A percentile compares a stretch with the other conserved stretches of the same genome.
Evolutionary conservation across 2,888 invertebrate species (phyloP).

Genomic region (Eulithis prunata): DNA sequence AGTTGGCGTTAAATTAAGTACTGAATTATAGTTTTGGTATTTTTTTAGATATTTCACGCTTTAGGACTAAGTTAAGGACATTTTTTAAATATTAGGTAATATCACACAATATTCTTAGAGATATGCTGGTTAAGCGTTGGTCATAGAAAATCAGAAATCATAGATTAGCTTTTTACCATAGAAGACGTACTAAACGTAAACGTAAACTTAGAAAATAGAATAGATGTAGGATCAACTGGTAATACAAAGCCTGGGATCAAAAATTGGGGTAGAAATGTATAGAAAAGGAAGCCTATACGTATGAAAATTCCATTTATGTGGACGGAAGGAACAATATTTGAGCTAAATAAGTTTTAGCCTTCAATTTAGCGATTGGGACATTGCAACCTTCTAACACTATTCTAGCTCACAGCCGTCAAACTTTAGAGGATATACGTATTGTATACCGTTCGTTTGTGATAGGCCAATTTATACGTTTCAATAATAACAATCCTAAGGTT

Average conservation of each 20-base stretch:
- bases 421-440: slow-evolving; percentile 51
- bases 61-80: slow-evolving; percentile 73
- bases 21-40: slow-evolving; percentile 74
- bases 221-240: slow-evolving; percentile 29
- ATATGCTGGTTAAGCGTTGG: slow-evolving; percentile 83
- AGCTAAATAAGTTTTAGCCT: slow-evolving; percentile 63
- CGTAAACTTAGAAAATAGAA: slow-evolving; percentile 46
- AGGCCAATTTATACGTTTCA: slow-evolving; percentile 44
- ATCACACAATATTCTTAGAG: slow-evolving; percentile 83
- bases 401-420: slow-evolving; percentile 61
- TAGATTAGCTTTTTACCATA: slow-evolving; percentile 49
- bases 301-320: slow-evolving; percentile 70
- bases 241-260: slow-evolving; percentile 36
- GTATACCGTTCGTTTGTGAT: slow-evolving; percentile 49
- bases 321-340: slow-evolving; percentile 80
- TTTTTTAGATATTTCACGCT: slow-evolving; percentile 59
- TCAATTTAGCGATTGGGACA: slow-evolving; percentile 45
- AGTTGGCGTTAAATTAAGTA: slow-evolving; percentile 77
- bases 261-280: slow-evolving; percentile 59
- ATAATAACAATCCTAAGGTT: slow-evolving; percentile 11
- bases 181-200: slow-evolving; percentile 43
- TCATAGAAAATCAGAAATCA: slow-evolving; percentile 69
- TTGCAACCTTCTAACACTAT: slow-evolving; percentile 50
- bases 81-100: slow-evolving; percentile 76
- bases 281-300: slow-evolving; percentile 67